Conservation (phyloP, 2,797 vertebrate species). For the Pseudochromis fuscus region DNA sequence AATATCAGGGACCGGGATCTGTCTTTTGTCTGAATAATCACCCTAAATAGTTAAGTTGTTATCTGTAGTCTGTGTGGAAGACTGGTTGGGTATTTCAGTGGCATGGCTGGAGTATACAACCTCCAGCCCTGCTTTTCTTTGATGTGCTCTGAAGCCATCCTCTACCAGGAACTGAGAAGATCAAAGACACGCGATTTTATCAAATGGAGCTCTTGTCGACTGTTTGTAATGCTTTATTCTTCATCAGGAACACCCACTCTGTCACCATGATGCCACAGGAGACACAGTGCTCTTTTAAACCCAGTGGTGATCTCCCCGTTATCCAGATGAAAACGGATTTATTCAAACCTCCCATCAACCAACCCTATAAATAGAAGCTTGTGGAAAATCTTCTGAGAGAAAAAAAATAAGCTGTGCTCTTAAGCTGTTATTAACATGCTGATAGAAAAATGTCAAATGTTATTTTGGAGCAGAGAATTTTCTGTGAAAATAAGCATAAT, state of each 20-base stretch:
- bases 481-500: constrained; percentile 50
- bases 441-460: constrained; percentile 80
- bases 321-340: constrained; percentile 87
- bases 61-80: constrained; percentile 14
- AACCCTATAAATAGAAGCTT: constrained; percentile 85
- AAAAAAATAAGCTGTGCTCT: constrained; percentile 80
- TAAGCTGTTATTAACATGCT: constrained; percentile 86
- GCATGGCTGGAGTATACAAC: constrained; percentile 60
- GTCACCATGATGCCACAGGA: constrained; percentile 70
- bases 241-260: constrained; percentile 76
- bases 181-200: constrained; percentile 82
- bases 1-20: constrained; percentile 32
- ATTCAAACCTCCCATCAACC: constrained; percentile 82
- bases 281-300: constrained; percentile 84
- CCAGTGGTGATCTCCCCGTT: constrained; percentile 82
- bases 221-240: constrained; percentile 75
- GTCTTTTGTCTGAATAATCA: constrained; percentile 64
- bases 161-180: constrained; percentile 76
- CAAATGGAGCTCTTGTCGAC: constrained; percentile 77
- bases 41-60: constrained; percentile 55
- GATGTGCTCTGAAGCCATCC: constrained; percentile 70
- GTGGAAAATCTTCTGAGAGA: constrained; percentile 80
- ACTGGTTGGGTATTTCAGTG: constrained; percentile 54
- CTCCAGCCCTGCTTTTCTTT: constrained; percentile 67
- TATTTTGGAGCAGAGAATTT: constrained; percentile 64